Base-by-base conservation (phyloP, 2,797 vertebrate species). In the Gymnoscopelus microlampas region DNA sequence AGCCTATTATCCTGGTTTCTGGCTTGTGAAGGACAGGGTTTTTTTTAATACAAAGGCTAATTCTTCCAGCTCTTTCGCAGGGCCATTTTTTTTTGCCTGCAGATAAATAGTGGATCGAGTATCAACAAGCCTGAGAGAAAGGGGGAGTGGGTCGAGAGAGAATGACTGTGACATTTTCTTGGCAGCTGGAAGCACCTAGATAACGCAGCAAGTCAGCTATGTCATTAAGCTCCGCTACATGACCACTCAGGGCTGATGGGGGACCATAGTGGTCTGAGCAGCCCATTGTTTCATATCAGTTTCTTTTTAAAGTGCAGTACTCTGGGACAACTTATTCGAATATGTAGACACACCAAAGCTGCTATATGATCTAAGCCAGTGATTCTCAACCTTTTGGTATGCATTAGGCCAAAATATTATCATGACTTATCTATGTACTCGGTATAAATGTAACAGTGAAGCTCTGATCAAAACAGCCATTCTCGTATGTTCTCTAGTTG, bases 51-150 rank as follows among this genome's bases (percentile, higher is more conserved):
- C 60, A 60, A 60, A 53, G 53, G 39, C 63, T 53, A 57, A 70
- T 70, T 69, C 79, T 70, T 58, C 50, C 35, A 44, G 61, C 72
- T 79, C 56, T 79, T 77, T 61, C 56, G 63, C 11, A 57, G 67
- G 60, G 66, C 55, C 62, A 7, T 53, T 10, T 68, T 63, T 81
- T 69, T 81, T 73, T 78, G 70, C 64, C 74, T 54, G 72, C 19
- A 68, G 74, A 83, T 89, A 79, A 86, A 82, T 68, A 71, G 80
- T 74, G 60, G 80, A 86, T 92, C 86, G 3, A 89, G 88, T 88
- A 84, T 89, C 79, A 87, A 92, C 89, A 92, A 73, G 90, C 81
- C 85, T 71, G 12, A 24, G 59, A 75, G 63, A 70, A 53, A 53
- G 4, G 50, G 59, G 11, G 56, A 51, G 32, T 49, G 57, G 51